Evolutionary conservation across 2,797 vertebrate species (phyloP), one percentile per base, ranked within the genome.

Genomic region (Emydoidea blandingii): DNA sequence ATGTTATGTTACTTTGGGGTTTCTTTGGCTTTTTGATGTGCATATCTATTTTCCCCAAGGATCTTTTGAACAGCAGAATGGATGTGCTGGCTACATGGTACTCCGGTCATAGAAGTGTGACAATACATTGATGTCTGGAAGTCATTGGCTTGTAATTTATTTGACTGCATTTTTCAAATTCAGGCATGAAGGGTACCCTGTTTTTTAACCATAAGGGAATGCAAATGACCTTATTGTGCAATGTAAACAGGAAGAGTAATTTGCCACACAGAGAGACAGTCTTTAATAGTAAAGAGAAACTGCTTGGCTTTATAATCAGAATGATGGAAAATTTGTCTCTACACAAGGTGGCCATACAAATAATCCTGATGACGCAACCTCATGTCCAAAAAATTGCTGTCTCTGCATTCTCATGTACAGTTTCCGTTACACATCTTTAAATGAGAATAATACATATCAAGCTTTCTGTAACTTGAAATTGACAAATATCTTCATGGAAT

Each of bases 131-230:
- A 79, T 94, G 96, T 97, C 94, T 97, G 96, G 96, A 95, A 97
- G 93, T 93, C 85, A 95, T 91, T 97, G 91, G 52, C 79, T 91
- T 96, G 84, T 79, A 92, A 86, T 96, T 96, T 95, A 94, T 97
- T 95, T 97, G 88, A 94, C 95, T 92, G 52, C 86, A 95, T 97
- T 96, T 96, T 96, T 95, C 93, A 97, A 94, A 87, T 94, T 90
- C 88, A 95, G 95, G 95, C 94, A 95, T 88, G 94, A 94, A 89
- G 68, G 79, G 44, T 97, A 81, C 92, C 93, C 94, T 96, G 74
- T 78, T 96, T 97, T 31, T 86, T 92, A 93, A 37, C 89, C 90
- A 62, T 94, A 93, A 91, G 93, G 86, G 95, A 96, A 92, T 97
- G 96, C 59, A 37, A 91, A 87, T 87, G 94, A 92, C 93, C 86